These are phyloP conservation scores for Pinna nobilis DNA, from an alignment of 1,140 invertebrate genomes.

Conservation along the genomic window DNA sequence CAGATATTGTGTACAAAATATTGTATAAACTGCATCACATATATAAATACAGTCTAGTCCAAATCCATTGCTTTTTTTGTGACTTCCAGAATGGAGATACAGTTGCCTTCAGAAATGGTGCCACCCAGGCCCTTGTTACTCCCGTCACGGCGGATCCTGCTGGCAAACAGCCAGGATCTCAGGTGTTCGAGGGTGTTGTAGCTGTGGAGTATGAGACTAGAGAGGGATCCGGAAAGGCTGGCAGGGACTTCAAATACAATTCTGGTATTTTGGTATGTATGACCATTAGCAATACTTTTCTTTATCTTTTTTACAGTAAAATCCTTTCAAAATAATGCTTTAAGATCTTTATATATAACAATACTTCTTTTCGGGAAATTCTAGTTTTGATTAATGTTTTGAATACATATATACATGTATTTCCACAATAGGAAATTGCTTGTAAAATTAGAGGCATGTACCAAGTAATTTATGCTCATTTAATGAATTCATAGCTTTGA, in stretches of 20 bases:
- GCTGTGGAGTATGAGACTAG: constrained; percentile 69
- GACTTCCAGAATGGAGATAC: constrained; percentile 45
- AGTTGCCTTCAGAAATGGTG: constrained; percentile 42
- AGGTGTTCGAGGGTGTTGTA: constrained; percentile 54
- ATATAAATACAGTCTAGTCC: no score
- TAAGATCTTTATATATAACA: no score
- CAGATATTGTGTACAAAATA: no score
- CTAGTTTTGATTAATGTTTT: no score
- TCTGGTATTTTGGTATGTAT: constrained; percentile 62
- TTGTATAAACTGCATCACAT: no score
- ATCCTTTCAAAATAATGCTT: background rate
- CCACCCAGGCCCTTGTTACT: background rate
- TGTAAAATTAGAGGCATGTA: no score
- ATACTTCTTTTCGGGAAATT: no score
- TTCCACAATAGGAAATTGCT: no score
- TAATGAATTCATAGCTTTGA: no score
- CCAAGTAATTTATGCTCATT: no score
- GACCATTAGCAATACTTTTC: background rate
- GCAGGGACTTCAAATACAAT: constrained; percentile 66
- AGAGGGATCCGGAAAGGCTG: constrained; percentile 67
- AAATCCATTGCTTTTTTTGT: no score
- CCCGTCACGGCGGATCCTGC: constrained; percentile 11
- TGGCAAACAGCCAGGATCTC: background rate
- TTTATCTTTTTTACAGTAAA: background rate
- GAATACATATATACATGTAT: no score